Base-by-base conservation (phyloP, 2,888 invertebrate genomes). In the Nephrotoma guestfalica region DNA sequence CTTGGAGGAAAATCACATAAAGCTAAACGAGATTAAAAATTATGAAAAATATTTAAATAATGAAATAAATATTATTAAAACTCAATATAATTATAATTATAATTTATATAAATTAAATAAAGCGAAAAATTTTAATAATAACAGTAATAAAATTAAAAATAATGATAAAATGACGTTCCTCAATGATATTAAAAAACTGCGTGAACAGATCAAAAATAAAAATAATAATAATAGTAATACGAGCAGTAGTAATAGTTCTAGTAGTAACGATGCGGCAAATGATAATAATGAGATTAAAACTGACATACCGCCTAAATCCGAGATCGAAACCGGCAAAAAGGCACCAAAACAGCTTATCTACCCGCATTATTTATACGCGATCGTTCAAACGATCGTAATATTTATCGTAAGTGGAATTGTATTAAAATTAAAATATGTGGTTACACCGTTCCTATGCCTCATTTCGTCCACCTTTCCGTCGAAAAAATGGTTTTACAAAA, bases 381-480 rank as follows among this genome's bases (percentile, higher is more conserved):
- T 95, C 42, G 92, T 95, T 9, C 97, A 97, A 90, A 92, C 95
- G 91, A 91, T 92, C 47, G 95, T 95, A 51, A 97, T 95, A 90
- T 93, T 93, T 1, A 89, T 94, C 0, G 95, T 96, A 95, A 96
- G 96, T n/a, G 90, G 92, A 1, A 90, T 96, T 11, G 93, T 97
- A 6, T 96, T 96, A 96, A 91, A 97, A 89, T 90, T 97, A 85
- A 96, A 97, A 89, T 90, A 96, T 86, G 94, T 97, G 88, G 94
- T 96, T 90, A 95, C 95, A 0, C 96, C 96, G 0, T 96, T 96
- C 88, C 91, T 97, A 89, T 96, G 96, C 90, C 93, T 97, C 0
- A 91, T 96, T 1, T 93, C 94, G 0, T 94, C 96, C 0, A 90
- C 97, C 2, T 90, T 95, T 18, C 93, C 95, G 87, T 92, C 93